phyloP scores from a whole-genome alignment of 2,888 invertebrate species.

The Tethea ocularis region DNA sequence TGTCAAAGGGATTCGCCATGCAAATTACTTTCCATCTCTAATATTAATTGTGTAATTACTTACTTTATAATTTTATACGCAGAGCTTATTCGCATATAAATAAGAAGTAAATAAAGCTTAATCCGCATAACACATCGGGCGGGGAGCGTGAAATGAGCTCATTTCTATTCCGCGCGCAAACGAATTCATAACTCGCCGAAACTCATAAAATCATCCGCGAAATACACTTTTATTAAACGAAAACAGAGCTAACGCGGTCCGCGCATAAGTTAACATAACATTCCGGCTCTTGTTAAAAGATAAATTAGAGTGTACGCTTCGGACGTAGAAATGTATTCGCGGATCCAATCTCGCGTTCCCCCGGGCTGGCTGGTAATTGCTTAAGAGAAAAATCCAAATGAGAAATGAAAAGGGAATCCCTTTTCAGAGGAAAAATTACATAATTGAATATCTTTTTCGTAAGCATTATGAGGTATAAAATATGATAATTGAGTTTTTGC shows the following conservation, averaged over 20 bases:
- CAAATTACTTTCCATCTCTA: slow-evolving; percentile 19
- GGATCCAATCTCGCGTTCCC: slow-evolving; percentile 70
- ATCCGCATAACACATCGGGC: slow-evolving; percentile 42
- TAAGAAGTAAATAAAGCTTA: slow-evolving; percentile 45
- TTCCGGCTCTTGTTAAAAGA: slow-evolving; percentile 73
- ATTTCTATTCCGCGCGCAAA: slow-evolving; percentile 65
- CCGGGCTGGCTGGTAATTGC: slow-evolving; percentile 76
- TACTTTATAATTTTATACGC: slow-evolving; percentile 21
- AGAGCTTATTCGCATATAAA: slow-evolving; percentile 40
- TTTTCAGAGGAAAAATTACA: slow-evolving; percentile 82
- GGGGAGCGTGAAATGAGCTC: slow-evolving; percentile 58
- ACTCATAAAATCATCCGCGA: slow-evolving; percentile 71
- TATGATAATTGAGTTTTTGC: slow-evolving; percentile 82
- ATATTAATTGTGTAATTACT: slow-evolving; percentile 19
- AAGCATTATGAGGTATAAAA: slow-evolving; percentile 84
- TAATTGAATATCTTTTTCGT: slow-evolving; percentile 83
- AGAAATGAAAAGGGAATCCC: slow-evolving; percentile 83
- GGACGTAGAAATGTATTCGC: slow-evolving; percentile 63
- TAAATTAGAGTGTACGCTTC: slow-evolving; percentile 70
- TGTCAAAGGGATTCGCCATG: slow-evolving; percentile 18
- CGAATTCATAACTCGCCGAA: slow-evolving; percentile 67
- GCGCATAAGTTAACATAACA: slow-evolving; percentile 76
- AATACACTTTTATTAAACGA: slow-evolving; percentile 75
- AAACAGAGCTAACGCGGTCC: slow-evolving; percentile 69
- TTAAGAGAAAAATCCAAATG: slow-evolving; percentile 84